These are phyloP conservation scores for Eumacrocentrus americanus DNA, from an alignment of 2,888 invertebrate genomes.

Conservation along the genomic window DNA sequence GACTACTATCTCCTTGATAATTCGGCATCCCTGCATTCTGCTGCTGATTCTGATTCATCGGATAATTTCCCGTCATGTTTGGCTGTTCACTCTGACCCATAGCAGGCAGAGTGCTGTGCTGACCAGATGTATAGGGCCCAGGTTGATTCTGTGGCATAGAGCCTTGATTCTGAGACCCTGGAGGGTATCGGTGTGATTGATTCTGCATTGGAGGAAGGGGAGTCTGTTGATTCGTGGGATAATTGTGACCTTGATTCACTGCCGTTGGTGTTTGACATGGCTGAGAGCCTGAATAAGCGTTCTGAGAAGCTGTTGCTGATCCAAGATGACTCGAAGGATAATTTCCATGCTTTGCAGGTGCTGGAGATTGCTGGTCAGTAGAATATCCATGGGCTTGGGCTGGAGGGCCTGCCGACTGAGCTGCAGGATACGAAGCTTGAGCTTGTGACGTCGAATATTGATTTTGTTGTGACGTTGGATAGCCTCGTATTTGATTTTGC, in stretches of 20 bases:
- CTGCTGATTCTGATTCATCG: slow-evolving; percentile 32
- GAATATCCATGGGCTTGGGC: slow-evolving; percentile 37
- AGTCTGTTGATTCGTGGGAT: slow-evolving; percentile 31
- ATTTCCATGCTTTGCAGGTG: slow-evolving; percentile 39
- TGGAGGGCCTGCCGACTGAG: slow-evolving; percentile 27
- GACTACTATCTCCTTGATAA: slow-evolving; percentile 39
- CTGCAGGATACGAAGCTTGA: slow-evolving; percentile 34
- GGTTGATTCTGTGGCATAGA: slow-evolving; percentile 23
- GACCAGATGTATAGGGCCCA: slow-evolving; percentile 38
- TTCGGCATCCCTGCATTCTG: slow-evolving; percentile 37
- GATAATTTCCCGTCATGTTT: slow-evolving; percentile 43
- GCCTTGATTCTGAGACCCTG: slow-evolving; percentile 21
- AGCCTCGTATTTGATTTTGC: slow-evolving; percentile 49
- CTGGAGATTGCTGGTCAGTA: slow-evolving; percentile 41
- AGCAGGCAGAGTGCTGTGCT: slow-evolving; percentile 44
- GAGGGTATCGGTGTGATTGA: slow-evolving; percentile 32
- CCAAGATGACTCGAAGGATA: slow-evolving; percentile 42
- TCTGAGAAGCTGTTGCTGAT: slow-evolving; percentile 35
- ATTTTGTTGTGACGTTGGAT: slow-evolving; percentile 40
- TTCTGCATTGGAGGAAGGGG: slow-evolving; percentile 20
- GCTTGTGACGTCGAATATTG: slow-evolving; percentile 34
- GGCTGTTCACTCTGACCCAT: slow-evolving; percentile 40
- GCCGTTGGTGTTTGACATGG: slow-evolving; percentile 29
- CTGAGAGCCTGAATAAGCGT: slow-evolving; percentile 27
- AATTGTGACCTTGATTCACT: slow-evolving; percentile 27